Percentiles rank a stretch among this genome's conserved stretches.
Evolutionary conservation across 2,888 invertebrate species (phyloP).

Genomic region (Cerastis rubricosa): DNA sequence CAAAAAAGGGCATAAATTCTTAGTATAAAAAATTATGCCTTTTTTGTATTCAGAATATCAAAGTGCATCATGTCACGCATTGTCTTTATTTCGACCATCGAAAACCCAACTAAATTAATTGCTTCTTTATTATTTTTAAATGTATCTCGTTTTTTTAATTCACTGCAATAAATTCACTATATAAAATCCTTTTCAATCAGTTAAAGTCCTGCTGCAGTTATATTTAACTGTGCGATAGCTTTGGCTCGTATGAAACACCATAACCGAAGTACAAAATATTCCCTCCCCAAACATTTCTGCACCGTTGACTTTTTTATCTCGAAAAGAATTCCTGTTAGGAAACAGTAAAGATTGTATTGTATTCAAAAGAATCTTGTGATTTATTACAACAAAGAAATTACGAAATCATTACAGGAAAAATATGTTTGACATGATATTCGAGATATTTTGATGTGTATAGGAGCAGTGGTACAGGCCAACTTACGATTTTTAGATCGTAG

Average conservation of each 20-base stretch:
- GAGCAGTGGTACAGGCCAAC: background rate
- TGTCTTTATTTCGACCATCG: background rate
- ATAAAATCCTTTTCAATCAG: background rate
- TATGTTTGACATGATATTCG: background rate
- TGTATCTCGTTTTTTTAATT: background rate
- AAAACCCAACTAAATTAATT: background rate
- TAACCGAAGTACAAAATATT: constrained; percentile 52
- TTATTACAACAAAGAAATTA: constrained; percentile 59
- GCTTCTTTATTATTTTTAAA: background rate
- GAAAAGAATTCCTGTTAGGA: constrained; percentile 55
- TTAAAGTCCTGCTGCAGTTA: background rate
- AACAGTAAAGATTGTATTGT: constrained; percentile 63
- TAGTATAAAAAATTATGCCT: too few species aligned
- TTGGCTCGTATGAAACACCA: constrained; percentile 48
- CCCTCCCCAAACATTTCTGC: constrained; percentile 60
- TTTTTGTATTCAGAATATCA: background rate
- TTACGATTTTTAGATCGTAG: background rate
- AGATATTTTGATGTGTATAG: background rate
- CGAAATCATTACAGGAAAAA: constrained; percentile 34
- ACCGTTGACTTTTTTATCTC: constrained; percentile 56
- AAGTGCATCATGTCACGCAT: background rate
- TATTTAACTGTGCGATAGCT: background rate
- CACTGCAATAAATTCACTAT: background rate
- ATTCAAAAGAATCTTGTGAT: constrained; percentile 58
- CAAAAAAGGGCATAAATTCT: too few species aligned